A percentile compares a stretch with the other conserved stretches of the same genome.
Conservation (phyloP, 2,888 invertebrate genomes). For the Aleiodes leptofemur region DNA sequence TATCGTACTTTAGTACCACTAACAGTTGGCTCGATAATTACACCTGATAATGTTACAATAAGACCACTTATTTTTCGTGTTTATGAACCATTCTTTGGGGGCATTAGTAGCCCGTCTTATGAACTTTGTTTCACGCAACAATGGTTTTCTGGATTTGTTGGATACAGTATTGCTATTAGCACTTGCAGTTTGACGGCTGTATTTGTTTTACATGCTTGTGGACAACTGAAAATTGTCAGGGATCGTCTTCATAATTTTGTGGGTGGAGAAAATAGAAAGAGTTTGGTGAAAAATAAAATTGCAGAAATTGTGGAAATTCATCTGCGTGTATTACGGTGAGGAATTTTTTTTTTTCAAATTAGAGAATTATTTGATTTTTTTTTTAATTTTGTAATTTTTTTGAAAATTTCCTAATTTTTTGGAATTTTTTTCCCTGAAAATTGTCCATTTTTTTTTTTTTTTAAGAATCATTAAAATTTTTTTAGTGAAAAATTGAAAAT, state of each 20-base stretch:
- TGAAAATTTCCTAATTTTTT: no score
- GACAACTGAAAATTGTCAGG: constrained; percentile 62
- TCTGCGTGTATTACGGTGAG: constrained; percentile 57
- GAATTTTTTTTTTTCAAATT: neutral
- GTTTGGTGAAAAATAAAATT: constrained; percentile 39
- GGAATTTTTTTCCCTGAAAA: no score
- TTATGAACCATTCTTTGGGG: constrained; percentile 59
- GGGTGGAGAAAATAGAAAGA: constrained; percentile 6
- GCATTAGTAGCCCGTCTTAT: constrained; percentile 58
- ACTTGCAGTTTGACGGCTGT: constrained; percentile 63
- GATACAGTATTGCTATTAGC: constrained; percentile 60
- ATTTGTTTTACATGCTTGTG: constrained; percentile 65
- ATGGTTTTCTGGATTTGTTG: constrained; percentile 58
- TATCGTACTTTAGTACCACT: constrained; percentile 57
- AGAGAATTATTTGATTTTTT: no score
- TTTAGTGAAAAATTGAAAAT: no score
- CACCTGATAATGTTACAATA: constrained; percentile 50
- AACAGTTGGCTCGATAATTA: neutral
- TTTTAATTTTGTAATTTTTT: no score
- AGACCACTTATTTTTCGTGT: constrained; percentile 56
- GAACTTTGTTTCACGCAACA: constrained; percentile 62
- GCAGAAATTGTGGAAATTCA: constrained; percentile 58
- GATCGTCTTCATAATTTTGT: constrained; percentile 53
- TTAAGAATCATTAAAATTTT: no score
- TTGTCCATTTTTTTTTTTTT: no score